Base-by-base conservation (phyloP, 2,888 invertebrate genomes). In the Tenthredo scrophulariae region DNA sequence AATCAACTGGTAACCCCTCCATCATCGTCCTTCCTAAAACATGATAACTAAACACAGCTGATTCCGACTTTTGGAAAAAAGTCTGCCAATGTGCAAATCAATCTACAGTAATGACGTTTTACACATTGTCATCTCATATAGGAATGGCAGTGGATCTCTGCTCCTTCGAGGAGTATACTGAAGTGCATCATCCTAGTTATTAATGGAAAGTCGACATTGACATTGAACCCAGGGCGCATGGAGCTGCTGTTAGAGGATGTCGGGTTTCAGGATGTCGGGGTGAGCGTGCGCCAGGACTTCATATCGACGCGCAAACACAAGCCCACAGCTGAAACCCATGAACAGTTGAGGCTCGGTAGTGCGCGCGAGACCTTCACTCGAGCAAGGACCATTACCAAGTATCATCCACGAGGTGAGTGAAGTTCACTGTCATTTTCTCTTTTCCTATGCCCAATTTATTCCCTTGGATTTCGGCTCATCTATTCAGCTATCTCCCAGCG, bases 221-320 rank as follows among this genome's bases (percentile, higher is more conserved):
- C 83, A 83, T 83, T 83, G 83, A 46, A 70, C 37, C 79, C 22
- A 22, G 79, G 37, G 79, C 79, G 62, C 62, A 58, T 62, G 79
- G 15, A 80, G 46, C 10, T 33, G 33, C 37, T 40, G 26, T 80
- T 33, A 40, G 13, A 62, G 79, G 79, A 80, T 79, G n/a, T 37
- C 58, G 62, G 65, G 82, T 33, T 67, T 65, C 43, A 43, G 82
- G 67, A 82, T 29, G 62, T 62, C 80, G 83, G 46, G 46, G 29
- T 40, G 83, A 83, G 83, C 79, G 83, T 83, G 83, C 83, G 83
- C 83, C 83, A 83, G 67, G 83, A 83, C 83, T 70, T 37, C 83
- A 67, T 83, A 83, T 83, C 83, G 83, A 83, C 67, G 83, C 83
- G 67, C 67, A 15, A 83, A 54, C 43, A 65, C 67, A 83, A 83